Evolutionary conservation across 2,797 vertebrate species (phyloP).

Genomic region (Galaxias olidus): DNA sequence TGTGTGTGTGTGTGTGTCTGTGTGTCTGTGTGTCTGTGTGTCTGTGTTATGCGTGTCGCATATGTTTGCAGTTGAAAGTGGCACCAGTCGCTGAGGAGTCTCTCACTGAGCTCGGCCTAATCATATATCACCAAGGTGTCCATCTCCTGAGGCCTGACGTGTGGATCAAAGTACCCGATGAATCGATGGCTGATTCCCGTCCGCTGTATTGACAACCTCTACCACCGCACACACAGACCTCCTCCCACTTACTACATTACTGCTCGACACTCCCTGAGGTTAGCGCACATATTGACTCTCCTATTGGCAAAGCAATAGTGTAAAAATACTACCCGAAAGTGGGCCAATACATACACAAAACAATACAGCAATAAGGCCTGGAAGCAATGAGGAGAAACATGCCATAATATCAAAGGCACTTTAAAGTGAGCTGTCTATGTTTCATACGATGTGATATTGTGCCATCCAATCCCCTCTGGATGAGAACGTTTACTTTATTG

Average conservation of each 20-base stretch:
- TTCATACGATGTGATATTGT: not conserved
- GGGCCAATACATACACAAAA: slow-evolving; percentile 54
- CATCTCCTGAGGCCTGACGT: slow-evolving; percentile 43
- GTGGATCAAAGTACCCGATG: slow-evolving; percentile 41
- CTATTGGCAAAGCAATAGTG: slow-evolving; percentile 77
- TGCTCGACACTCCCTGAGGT: slow-evolving; percentile 55
- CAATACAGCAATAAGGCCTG: slow-evolving; percentile 46
- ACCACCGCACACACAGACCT: slow-evolving; percentile 34
- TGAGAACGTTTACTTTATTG: no score
- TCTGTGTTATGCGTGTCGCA: slow-evolving; percentile 24
- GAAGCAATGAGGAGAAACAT: slow-evolving; percentile 19
- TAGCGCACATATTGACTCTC: slow-evolving; percentile 64
- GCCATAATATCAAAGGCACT: slow-evolving; percentile 46
- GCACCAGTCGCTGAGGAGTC: slow-evolving; percentile 29
- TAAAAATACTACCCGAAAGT: slow-evolving; percentile 61
- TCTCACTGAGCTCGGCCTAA: slow-evolving; percentile 23
- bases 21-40: slow-evolving; percentile 12
- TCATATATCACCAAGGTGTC: slow-evolving; percentile 40
- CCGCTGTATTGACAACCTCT: slow-evolving; percentile 58
- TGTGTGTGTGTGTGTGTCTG: not conserved
- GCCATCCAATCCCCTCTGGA: no score
- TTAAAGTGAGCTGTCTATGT: slow-evolving; percentile 33
- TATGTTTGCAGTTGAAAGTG: slow-evolving; percentile 10
- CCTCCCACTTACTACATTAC: slow-evolving; percentile 60
- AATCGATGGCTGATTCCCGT: slow-evolving; percentile 48